Evolutionary conservation across 37 sponge, comb jelly and placozoan genomes (phyloP).

Genomic region (Dysidea cf. avara): DNA sequence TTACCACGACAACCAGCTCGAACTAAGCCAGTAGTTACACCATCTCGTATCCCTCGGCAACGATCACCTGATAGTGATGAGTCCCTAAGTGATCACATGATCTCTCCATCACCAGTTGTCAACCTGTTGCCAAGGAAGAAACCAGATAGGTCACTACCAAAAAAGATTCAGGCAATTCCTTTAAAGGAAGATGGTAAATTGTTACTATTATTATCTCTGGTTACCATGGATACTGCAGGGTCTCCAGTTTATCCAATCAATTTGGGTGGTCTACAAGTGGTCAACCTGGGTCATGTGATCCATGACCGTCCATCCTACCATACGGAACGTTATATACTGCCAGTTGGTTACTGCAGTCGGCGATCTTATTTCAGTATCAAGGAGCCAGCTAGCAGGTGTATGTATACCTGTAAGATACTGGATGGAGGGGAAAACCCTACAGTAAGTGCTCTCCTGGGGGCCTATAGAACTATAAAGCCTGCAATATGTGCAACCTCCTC

Average conservation of each 20-base stretch:
- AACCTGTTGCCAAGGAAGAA: conserved; percentile 1
- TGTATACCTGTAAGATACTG: conserved; percentile 72
- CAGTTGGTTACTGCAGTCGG: conserved; percentile 72
- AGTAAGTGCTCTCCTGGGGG: too few species aligned
- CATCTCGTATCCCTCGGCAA: too few species aligned
- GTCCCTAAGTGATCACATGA: neutral
- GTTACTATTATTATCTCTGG: too few species aligned
- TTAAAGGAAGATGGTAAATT: conserved; percentile 66
- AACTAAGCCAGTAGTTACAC: too few species aligned
- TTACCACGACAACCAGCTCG: too few species aligned
- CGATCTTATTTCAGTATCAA: conserved; percentile 76
- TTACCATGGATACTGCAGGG: conserved; percentile 36
- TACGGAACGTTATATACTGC: conserved; percentile 82
- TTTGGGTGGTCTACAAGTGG: conserved; percentile 72
- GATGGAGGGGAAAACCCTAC: conserved; percentile 75
- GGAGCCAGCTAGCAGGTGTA: conserved; percentile 46
- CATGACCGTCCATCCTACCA: conserved; percentile 69
- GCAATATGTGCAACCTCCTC: too few species aligned
- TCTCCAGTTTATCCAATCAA: conserved; percentile 81
- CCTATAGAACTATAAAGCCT: too few species aligned
- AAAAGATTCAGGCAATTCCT: conserved; percentile 67
- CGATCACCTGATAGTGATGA: too few species aligned
- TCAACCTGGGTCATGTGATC: conserved; percentile 71
- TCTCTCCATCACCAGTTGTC: neutral
- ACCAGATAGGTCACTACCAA: conserved; percentile 41